Base-by-base conservation (phyloP, 2,888 invertebrate genomes). In the Tenthredo livida region DNA sequence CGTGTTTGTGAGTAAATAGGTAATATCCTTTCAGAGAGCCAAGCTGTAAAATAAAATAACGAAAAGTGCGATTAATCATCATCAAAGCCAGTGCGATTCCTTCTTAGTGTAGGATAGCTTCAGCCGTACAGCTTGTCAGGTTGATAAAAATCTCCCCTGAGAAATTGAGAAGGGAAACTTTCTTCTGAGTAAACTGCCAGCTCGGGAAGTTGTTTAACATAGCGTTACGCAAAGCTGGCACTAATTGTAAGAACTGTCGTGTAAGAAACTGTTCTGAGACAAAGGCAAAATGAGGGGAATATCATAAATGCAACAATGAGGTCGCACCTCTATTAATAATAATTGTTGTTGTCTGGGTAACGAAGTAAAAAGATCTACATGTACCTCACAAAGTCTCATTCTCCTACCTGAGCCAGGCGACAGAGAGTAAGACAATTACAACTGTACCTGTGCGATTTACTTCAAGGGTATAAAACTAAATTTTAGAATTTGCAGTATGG, bases 1-100 rank as follows among this genome's bases (percentile, higher is more conserved):
- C 95, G 90, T 96, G 96, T 88, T 96, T 96, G 93, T 98, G 98
- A 91, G 97, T 96, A 93, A 98, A 96, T 90, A 98, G 94, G 93
- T 97, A 99, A 94, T 96, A 98, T 90, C 96, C 96, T 91, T 97
- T 96, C 92, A 99, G 94, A 86, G 97, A 96, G 87, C 98, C 98
- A 93, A 99, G 98, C 98, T 99, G 96, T 86, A 97, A 97, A 91
- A 95, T 94, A 73, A 73, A 12, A 17, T 17, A 73, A 29, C 10
- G 12, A 43, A 73, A 5, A 73, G n/a, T 40, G 40, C 40, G 40
- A 73, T 43, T n/a, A 43, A 73, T 73, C 21, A 43, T 73, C 21
- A 40, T 40, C 21, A 43, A 17, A 73, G 25, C 5, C 33, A 40
- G 37, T 70, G 40, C 1, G 3, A 73, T 15, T 70, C 10, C 10